phyloP scores from a whole-genome alignment of 2,113 vertebrate genomes.

The Cyrtonyx montezumae region DNA sequence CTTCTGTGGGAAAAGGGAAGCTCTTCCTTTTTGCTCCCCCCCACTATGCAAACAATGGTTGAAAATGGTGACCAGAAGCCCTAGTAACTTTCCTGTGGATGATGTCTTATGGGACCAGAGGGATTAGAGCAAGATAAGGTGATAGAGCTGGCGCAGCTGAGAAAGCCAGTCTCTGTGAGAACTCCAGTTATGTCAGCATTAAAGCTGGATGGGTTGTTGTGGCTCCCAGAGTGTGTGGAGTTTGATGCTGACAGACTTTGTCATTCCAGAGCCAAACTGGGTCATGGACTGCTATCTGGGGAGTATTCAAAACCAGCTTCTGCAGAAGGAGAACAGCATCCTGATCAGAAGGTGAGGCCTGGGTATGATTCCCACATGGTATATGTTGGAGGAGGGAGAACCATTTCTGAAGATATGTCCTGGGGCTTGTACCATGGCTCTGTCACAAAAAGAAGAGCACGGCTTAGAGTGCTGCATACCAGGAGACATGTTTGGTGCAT shows the following conservation, averaged over 20 bases:
- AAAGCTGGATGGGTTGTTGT: not conserved
- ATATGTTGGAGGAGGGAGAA: not conserved
- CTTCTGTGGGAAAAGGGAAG: not conserved
- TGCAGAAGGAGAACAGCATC: constrained; percentile 83
- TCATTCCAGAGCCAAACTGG: constrained; percentile 90
- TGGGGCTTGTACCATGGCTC: not conserved
- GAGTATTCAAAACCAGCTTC: constrained; percentile 92
- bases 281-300: constrained; percentile 93
- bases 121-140: not conserved
- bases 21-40: not conserved
- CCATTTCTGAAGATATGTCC: not conserved
- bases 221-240: not conserved
- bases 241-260: not conserved
- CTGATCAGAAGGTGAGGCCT: constrained; percentile 87
- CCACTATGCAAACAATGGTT: not conserved
- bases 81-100: not conserved
- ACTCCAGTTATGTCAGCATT: not conserved
- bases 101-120: not conserved
- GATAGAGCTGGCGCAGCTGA: not conserved
- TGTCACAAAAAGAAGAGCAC: not conserved
- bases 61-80: not conserved
- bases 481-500: not conserved
- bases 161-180: not conserved
- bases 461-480: not conserved
- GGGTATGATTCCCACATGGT: fast-evolving